Base-by-base conservation (phyloP, 64 coral and sea anemone genomes). In the Montipora efflorescens region DNA sequence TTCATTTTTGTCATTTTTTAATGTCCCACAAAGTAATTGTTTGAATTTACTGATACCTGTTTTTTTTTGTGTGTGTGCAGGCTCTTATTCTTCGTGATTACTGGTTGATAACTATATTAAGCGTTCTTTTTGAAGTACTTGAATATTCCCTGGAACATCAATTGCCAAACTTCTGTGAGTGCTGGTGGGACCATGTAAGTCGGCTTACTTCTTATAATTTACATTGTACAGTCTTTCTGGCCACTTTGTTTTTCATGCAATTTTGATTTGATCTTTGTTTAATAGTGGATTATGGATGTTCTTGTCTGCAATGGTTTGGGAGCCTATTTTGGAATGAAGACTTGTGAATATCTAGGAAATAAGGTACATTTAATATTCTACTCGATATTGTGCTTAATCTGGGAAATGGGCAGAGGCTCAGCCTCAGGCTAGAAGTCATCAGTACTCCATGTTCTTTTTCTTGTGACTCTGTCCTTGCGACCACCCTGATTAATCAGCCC, bases 171-270 rank as follows among this genome's bases (percentile, higher is more conserved):
- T 97, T 97, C 43, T 90, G 82, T 82, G 95, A 97, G 83, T 97
- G 95, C n/a, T 97, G 95, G 95, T 97, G 95, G 95, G 95, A 97
- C 46, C 95, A 97, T 75, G 95, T 97, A 79, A 79, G 95, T 87
- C 16, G 47, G 13, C 4, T n/a, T 87, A 14, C 3, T 64, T 7
- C 52, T 7, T 55, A 10, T 55, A 36, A 36, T 36, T 36, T 36
- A 36, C 28, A 36, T 36, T 36, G 28, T 36, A 36, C 28, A 36
- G 28, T 36, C 28, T 36, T 36, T 36, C 28, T 2, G 52, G 5
- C 52, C 52, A 55, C 52, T 36, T 67, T 68, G 13, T 16, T 86
- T 86, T 47, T 67, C 7, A 10, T 13, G 49, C 53, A 3, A 14
- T 84, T 20, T 16, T 25, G 21, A 59, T 53, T 47, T 55, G 19